Evolutionary conservation across 2,797 vertebrate genomes (phyloP).

Genomic region (Malacoraja senta): DNA sequence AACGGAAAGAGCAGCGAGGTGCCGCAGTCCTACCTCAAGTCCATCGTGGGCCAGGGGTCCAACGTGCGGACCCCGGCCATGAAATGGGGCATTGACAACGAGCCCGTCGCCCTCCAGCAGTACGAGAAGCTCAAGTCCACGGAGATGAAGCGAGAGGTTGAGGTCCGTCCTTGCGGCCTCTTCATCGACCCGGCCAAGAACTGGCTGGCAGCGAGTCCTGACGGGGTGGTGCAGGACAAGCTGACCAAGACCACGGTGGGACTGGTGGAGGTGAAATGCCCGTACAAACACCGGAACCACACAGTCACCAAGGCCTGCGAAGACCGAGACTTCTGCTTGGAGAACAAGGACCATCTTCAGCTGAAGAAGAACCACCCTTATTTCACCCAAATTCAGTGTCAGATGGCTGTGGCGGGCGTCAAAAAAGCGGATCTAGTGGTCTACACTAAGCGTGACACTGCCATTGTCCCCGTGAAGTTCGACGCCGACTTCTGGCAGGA

Average conservation of each 20-base stretch:
- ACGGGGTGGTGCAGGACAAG: conserved; percentile 61
- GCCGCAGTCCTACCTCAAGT: conserved; percentile 62
- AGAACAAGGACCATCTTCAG: conserved; percentile 46
- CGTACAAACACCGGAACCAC: conserved; percentile 64
- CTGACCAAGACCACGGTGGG: conserved; percentile 51
- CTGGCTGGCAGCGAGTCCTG: conserved; percentile 72
- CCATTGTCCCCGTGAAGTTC: conserved; percentile 59
- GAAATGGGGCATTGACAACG: conserved; percentile 63
- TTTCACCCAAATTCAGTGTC: conserved; percentile 71
- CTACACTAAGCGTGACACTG: conserved; percentile 60
- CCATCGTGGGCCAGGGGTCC: conserved; percentile 50
- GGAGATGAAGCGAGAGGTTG: conserved; percentile 44
- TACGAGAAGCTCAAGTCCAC: conserved; percentile 58
- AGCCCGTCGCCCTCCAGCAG: conserved; percentile 49
- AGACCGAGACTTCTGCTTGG: conserved; percentile 65
- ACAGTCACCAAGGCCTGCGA: conserved; percentile 61
- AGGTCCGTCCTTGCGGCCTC: conserved; percentile 62
- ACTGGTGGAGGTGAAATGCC: conserved; percentile 74
- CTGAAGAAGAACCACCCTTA: conserved; percentile 64
- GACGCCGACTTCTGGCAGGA: conserved; percentile 59
- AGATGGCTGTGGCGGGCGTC: conserved; percentile 61
- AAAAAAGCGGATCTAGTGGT: conserved; percentile 59
- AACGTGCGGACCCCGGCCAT: conserved; percentile 59
- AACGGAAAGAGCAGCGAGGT: conserved; percentile 52
- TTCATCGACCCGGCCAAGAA: conserved; percentile 56